Evolutionary conservation across 1,140 invertebrate species (phyloP).

Genomic region (Pollicipes pollicipes): DNA sequence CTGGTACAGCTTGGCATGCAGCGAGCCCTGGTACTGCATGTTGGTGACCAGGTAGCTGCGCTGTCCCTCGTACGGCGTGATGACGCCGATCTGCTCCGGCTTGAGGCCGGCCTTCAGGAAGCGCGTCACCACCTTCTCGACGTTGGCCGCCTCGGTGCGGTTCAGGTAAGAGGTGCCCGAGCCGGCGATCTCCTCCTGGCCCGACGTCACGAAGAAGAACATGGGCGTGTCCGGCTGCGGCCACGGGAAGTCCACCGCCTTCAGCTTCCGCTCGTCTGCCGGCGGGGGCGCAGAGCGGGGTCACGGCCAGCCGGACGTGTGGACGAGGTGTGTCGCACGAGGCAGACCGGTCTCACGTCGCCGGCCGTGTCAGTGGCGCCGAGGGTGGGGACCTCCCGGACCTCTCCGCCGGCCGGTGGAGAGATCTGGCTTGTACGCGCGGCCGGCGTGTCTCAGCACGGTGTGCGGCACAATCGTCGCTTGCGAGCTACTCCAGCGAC

Average conservation of each 20-base stretch:
- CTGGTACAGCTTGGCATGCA: constrained; percentile 92
- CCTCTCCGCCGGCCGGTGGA: too few relatives aligned
- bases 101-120: constrained; percentile 87
- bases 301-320: too few relatives aligned
- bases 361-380: too few relatives aligned
- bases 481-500: too few relatives aligned
- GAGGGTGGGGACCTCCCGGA: too few relatives aligned
- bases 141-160: constrained; percentile 92
- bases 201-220: constrained; percentile 93
- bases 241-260: constrained; percentile 94
- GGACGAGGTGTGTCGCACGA: too few relatives aligned
- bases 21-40: constrained; percentile 95
- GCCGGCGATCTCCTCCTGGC: constrained; percentile 95
- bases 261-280: constrained; percentile 64
- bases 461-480: too few relatives aligned
- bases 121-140: constrained; percentile 89
- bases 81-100: constrained; percentile 98
- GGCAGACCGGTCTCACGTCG: too few relatives aligned
- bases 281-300: constrained; percentile 9
- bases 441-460: too few relatives aligned
- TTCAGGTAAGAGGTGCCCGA: constrained; percentile 97
- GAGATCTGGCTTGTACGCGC: too few relatives aligned
- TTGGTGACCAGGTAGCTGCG: constrained; percentile 90
- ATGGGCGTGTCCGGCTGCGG: constrained; percentile 89
- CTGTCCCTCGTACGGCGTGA: constrained; percentile 98